phyloP scores from a whole-genome alignment of 37 sponge, comb jelly and placozoan genomes.

The Diacarnus erythraeanus region DNA sequence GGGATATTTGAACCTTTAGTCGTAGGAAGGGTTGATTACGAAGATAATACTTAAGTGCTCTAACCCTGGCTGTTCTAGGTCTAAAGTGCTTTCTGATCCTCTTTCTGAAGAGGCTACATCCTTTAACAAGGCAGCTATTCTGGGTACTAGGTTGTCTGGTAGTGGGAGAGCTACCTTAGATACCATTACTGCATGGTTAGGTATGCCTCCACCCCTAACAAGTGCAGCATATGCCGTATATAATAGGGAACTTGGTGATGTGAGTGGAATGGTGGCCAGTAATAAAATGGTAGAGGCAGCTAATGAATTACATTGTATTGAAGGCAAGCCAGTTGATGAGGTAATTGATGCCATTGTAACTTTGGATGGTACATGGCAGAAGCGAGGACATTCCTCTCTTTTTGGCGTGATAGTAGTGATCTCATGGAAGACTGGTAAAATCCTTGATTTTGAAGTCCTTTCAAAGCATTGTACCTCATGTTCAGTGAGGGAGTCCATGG shows the following conservation, averaged over 20 bases:
- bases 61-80: neutral
- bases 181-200: too few species aligned
- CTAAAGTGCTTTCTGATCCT: neutral
- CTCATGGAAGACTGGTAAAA: neutral
- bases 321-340: too few species aligned
- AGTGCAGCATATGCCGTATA: too few species aligned
- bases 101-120: neutral
- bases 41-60: neutral
- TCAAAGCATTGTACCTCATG: conserved; percentile 8
- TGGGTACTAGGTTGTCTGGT: neutral
- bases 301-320: too few species aligned
- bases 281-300: too few species aligned
- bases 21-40: neutral
- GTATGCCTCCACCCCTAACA: too few species aligned
- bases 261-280: too few species aligned
- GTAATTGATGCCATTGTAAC: too few species aligned
- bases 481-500: neutral
- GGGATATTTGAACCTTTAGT: too few species aligned
- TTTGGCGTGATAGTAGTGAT: neutral
- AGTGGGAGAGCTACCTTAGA: too few species aligned
- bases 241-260: too few species aligned
- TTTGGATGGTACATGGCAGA: conserved; percentile 5
- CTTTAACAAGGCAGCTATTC: neutral
- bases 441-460: neutral
- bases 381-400: neutral